A percentile compares a stretch with the other conserved stretches of the same genome.
These are phyloP conservation scores for Hipparchia semele DNA, from an alignment of 2,888 invertebrate species.

Conservation along the genomic window DNA sequence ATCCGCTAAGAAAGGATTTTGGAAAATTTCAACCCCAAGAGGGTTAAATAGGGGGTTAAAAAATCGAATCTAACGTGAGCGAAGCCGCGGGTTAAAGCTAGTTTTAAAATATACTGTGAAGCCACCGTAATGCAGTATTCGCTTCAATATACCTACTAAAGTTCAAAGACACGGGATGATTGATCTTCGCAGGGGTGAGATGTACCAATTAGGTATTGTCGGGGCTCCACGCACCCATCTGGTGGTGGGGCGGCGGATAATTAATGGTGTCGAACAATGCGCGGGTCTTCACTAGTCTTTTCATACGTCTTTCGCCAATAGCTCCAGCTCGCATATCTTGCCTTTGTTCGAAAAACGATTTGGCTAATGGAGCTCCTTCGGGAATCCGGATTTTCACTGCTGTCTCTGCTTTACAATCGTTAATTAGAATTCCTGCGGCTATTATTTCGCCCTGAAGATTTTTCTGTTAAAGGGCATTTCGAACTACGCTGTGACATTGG, in stretches of 20 bases:
- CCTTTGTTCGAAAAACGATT: constrained; percentile 37
- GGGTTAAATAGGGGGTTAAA: too few species aligned
- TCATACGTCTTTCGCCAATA: constrained; percentile 24
- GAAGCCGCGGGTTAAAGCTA: too few species aligned
- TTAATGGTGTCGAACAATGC: constrained; percentile 33
- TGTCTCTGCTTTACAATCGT: background rate
- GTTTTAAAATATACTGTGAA: background rate
- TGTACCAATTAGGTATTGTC: constrained; percentile 36
- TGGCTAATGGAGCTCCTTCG: constrained; percentile 33
- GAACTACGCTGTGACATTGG: too few species aligned
- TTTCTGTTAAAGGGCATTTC: too few species aligned
- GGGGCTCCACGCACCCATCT: constrained; percentile 25
- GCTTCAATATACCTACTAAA: constrained; percentile 9
- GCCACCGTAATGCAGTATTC: background rate
- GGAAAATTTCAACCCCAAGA: too few species aligned
- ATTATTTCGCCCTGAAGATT: background rate
- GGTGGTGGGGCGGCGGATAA: constrained; percentile 31
- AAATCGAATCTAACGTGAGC: too few species aligned
- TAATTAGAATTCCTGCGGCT: background rate
- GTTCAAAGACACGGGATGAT: constrained; percentile 31
- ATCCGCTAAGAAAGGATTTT: too few species aligned
- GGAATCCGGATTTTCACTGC: constrained; percentile 16
- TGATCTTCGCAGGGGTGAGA: constrained; percentile 28
- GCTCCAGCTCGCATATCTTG: constrained; percentile 27
- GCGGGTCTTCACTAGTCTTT: constrained; percentile 34